Percentiles rank a stretch among this genome's conserved stretches.
Evolutionary conservation across 2,888 invertebrate genomes (phyloP).

Genomic region (Cerceris rybyensis): DNA sequence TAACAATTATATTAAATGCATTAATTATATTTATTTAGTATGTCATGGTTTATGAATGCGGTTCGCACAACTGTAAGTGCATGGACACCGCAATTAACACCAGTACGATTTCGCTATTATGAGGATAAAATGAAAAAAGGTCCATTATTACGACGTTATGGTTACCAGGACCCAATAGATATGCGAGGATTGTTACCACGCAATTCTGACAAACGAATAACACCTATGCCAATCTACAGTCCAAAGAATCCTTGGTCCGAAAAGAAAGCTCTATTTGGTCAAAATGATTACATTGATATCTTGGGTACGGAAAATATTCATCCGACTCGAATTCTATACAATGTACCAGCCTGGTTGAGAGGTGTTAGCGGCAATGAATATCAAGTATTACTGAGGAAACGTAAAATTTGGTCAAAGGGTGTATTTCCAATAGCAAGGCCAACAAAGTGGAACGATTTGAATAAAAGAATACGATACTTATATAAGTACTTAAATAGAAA

Average conservation of each 20-base stretch:
- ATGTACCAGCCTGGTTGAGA: constrained; percentile 94
- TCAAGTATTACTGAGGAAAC: constrained; percentile 89
- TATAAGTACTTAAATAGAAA: constrained; percentile 91
- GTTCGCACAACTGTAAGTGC: constrained; percentile 41
- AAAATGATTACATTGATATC: constrained; percentile 98
- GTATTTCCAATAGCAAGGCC: constrained; percentile 86
- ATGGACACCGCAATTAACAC: constrained; percentile 80
- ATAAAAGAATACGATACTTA: constrained; percentile 89
- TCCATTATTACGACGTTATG: constrained; percentile 85
- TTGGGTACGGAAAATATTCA: constrained; percentile 92
- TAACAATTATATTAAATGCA: background rate
- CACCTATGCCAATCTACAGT: constrained; percentile 87
- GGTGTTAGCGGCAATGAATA: constrained; percentile 94
- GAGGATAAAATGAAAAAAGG: constrained; percentile 84
- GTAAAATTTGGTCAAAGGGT: constrained; percentile 83
- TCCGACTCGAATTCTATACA: constrained; percentile 92
- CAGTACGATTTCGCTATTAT: constrained; percentile 84
- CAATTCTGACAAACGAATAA: constrained; percentile 81
- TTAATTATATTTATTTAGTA: constrained; percentile 50
- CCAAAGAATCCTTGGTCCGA: constrained; percentile 90
- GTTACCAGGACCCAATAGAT: constrained; percentile 87
- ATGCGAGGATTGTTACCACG: constrained; percentile 89
- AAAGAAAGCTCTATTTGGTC: constrained; percentile 93
- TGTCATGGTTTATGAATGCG: constrained; percentile 68
- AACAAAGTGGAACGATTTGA: constrained; percentile 89